Conservation (phyloP, 2,888 invertebrate genomes). For the Dryadula phaetusa region DNA sequence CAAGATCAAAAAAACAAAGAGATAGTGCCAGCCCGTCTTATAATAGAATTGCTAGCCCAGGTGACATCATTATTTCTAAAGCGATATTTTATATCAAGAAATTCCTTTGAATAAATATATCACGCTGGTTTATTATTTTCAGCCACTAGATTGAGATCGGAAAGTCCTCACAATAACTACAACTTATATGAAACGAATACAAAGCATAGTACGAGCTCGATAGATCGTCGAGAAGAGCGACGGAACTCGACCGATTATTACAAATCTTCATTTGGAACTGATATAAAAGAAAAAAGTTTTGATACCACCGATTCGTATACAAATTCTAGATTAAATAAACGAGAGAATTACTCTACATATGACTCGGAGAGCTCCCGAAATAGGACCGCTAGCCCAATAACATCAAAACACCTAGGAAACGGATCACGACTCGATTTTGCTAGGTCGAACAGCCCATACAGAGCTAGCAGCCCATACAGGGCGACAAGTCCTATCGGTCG, state of each 20-base stretch:
- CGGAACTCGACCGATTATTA: conserved; percentile 76
- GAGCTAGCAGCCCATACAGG: conserved; percentile 69
- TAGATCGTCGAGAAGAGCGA: conserved; percentile 75
- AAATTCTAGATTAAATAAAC: conserved; percentile 68
- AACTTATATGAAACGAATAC: conserved; percentile 70
- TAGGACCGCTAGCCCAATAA: conserved; percentile 78
- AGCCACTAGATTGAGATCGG: conserved; percentile 76
- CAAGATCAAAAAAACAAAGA: conserved; percentile 83
- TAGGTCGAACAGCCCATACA: conserved; percentile 73
- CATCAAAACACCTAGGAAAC: conserved; percentile 82
- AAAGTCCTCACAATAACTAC: conserved; percentile 77
- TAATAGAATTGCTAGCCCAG: conserved; percentile 81
- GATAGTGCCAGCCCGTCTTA: conserved; percentile 80
- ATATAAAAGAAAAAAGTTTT: conserved; percentile 73
- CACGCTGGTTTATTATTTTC: conserved; percentile 50
- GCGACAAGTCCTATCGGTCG: conserved; percentile 78
- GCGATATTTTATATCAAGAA: neutral
- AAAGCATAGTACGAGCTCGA: conserved; percentile 69
- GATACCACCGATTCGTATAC: conserved; percentile 79
- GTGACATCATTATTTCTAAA: conserved; percentile 51
- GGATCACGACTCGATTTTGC: conserved; percentile 78
- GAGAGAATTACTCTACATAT: conserved; percentile 67
- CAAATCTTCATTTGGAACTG: conserved; percentile 70
- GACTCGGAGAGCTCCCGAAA: conserved; percentile 78
- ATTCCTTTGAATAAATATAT: conserved; percentile 17